Evolutionary conservation across 2,797 vertebrate genomes (phyloP).

Genomic region (Gephyroberyx darwinii): DNA sequence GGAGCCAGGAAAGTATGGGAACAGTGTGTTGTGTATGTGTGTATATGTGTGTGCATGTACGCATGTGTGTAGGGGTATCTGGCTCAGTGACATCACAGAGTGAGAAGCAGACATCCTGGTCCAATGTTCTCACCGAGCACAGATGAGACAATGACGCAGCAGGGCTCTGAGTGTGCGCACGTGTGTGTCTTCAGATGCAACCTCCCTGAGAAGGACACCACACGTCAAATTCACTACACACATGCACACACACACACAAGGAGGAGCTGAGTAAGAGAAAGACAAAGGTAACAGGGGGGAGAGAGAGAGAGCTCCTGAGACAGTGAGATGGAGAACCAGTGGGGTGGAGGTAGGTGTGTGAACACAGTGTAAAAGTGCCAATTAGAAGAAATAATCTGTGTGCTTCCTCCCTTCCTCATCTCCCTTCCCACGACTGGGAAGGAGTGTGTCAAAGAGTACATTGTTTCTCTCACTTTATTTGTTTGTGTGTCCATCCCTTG

Average conservation of each 20-base stretch:
- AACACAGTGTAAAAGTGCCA: constrained; percentile 52
- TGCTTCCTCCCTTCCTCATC: constrained; percentile 62
- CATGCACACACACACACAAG: constrained; percentile 17
- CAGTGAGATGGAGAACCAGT: constrained; percentile 47
- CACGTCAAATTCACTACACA: constrained; percentile 33
- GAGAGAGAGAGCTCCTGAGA: constrained; percentile 8
- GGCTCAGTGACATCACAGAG: constrained; percentile 49
- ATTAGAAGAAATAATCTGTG: constrained; percentile 72
- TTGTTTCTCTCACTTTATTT: constrained; percentile 67
- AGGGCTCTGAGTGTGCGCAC: constrained; percentile 17
- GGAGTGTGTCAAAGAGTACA: constrained; percentile 71
- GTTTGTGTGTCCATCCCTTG: constrained; percentile 65
- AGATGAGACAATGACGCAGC: constrained; percentile 51
- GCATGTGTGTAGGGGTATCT: constrained; percentile 25
- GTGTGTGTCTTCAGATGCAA: constrained; percentile 21
- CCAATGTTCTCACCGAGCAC: constrained; percentile 31
- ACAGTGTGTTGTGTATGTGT: constrained; percentile 19
- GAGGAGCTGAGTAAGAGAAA: not conserved
- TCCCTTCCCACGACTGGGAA: constrained; percentile 68
- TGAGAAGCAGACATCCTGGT: constrained; percentile 42
- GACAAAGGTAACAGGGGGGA: constrained; percentile 8
- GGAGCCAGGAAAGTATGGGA: constrained; percentile 60
- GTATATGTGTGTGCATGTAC: not conserved
- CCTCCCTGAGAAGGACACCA: constrained; percentile 43
- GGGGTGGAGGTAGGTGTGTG: constrained; percentile 60